Conservation (phyloP, 2,888 invertebrate species). For the Melanophora roralis region DNA sequence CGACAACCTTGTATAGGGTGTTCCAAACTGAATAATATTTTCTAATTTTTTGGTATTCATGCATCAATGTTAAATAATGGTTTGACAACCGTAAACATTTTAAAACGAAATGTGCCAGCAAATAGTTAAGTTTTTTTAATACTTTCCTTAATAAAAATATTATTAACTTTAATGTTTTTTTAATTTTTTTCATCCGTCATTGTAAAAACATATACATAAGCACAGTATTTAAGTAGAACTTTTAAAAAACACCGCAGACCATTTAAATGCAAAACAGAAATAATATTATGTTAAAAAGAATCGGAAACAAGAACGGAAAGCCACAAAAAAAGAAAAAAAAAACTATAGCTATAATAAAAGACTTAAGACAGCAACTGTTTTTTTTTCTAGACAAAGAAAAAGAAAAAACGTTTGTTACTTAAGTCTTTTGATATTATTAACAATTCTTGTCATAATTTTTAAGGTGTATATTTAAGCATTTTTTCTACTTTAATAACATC, state of each 20-base stretch:
- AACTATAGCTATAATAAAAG: constrained; percentile 6
- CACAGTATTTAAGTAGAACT: background rate
- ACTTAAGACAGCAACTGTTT: constrained; percentile 38
- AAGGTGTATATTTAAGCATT: background rate
- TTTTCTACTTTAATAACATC: background rate
- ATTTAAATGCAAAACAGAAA: background rate
- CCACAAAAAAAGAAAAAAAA: background rate
- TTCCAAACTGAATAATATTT: no score
- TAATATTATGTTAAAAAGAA: background rate
- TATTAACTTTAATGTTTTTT: background rate
- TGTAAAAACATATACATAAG: background rate
- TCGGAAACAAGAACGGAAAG: constrained; percentile 46
- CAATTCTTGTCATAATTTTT: background rate
- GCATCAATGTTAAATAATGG: no score
- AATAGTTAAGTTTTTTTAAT: no score
- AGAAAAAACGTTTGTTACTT: constrained; percentile 9
- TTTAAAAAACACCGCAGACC: background rate
- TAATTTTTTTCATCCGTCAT: background rate
- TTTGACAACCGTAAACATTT: no score
- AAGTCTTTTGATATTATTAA: constrained; percentile 13
- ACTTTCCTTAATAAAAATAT: no score
- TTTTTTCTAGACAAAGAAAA: background rate
- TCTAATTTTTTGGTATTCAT: no score
- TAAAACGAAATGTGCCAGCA: no score
- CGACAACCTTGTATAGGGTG: no score